These are phyloP conservation scores for Crenichthys baileyi DNA, from an alignment of 2,797 vertebrate genomes.

Conservation along the genomic window DNA sequence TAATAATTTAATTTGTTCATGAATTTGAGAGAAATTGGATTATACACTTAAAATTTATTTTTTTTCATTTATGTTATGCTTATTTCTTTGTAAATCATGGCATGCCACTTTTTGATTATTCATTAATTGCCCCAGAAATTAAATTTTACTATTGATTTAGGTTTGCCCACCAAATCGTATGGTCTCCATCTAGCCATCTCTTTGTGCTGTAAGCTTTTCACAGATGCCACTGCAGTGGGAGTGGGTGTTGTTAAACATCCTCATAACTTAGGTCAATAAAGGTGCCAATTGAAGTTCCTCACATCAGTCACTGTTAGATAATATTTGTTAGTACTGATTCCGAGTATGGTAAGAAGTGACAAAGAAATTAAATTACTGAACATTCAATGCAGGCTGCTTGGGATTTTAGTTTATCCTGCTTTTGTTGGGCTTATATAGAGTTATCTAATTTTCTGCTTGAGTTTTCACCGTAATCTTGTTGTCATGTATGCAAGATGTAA, in stretches of 20 bases:
- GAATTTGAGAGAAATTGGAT: background rate
- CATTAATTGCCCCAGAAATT: background rate
- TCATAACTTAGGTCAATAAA: conserved; percentile 3
- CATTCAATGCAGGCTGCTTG: conserved; percentile 2
- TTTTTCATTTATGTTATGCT: background rate
- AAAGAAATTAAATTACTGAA: conserved; percentile 27
- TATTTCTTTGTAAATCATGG: background rate
- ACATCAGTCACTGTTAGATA: conserved; percentile 5
- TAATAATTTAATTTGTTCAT: background rate
- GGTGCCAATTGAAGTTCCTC: conserved; percentile 1
- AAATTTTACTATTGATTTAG: background rate
- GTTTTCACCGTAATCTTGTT: conserved; percentile 35
- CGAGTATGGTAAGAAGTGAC: background rate
- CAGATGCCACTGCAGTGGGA: background rate
- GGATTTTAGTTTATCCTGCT: conserved; percentile 14
- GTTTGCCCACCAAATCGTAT: background rate
- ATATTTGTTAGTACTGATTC: conserved; percentile 13
- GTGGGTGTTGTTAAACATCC: background rate
- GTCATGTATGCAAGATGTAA: conserved; percentile 14
- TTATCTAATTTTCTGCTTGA: conserved; percentile 37
- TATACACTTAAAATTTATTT: background rate
- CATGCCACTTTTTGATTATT: background rate
- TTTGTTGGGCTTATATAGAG: conserved; percentile 18
- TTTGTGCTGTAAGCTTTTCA: background rate
- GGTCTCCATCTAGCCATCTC: background rate